A percentile compares a stretch with the other conserved stretches of the same genome.
Evolutionary conservation across 1,140 invertebrate species (phyloP).

Genomic region (Acyrthosiphon pisum): DNA sequence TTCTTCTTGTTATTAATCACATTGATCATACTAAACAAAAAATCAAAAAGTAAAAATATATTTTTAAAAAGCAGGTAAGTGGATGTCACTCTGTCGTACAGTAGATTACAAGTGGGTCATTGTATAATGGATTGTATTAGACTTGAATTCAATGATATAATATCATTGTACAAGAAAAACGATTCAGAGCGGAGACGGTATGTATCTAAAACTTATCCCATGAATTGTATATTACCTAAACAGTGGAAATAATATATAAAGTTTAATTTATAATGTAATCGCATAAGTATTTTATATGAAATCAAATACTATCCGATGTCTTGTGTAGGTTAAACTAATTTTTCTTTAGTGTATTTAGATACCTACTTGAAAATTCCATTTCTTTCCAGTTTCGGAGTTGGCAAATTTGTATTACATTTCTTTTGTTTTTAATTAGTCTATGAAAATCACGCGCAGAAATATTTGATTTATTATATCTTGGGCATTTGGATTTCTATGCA

Average conservation of each 20-base stretch:
- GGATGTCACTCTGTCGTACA: too few relatives aligned
- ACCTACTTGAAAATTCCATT: not conserved
- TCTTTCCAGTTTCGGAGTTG: not conserved
- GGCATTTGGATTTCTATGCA: constrained; percentile 9
- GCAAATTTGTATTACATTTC: not conserved
- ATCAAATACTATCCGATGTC: not conserved
- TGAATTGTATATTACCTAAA: too few relatives aligned
- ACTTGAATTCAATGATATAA: too few relatives aligned
- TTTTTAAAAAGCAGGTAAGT: too few relatives aligned
- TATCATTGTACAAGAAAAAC: too few relatives aligned
- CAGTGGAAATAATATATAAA: too few relatives aligned
- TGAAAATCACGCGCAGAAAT: not conserved
- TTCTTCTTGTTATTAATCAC: not conserved
- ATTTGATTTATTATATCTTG: constrained; percentile 17
- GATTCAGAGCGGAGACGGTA: too few relatives aligned
- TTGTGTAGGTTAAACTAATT: not conserved
- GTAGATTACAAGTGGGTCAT: too few relatives aligned
- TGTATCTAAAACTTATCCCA: too few relatives aligned
- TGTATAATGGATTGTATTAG: too few relatives aligned
- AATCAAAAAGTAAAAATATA: not conserved
- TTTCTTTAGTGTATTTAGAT: not conserved
- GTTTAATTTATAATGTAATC: not conserved
- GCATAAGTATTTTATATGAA: not conserved
- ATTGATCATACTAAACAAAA: not conserved
- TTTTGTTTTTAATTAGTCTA: not conserved